Evolutionary conservation across 2,113 vertebrate genomes (phyloP).

Genomic region (Collichthys lucidus): DNA sequence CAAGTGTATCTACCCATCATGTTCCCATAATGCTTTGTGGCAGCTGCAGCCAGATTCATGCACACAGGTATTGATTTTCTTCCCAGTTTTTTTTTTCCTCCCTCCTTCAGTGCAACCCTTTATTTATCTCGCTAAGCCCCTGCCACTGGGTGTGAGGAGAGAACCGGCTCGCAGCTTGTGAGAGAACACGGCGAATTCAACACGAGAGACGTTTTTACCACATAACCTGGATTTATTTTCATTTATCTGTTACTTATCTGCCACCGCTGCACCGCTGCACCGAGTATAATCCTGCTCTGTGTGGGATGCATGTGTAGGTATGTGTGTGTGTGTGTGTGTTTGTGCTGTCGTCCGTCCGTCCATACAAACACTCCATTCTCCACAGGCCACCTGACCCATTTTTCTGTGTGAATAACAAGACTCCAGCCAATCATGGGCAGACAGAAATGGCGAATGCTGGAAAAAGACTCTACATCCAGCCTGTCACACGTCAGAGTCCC

Average conservation of each 20-base stretch:
- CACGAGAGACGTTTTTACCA: conserved; percentile 57
- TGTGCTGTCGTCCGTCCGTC: conserved; percentile 53
- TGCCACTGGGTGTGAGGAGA: conserved; percentile 62
- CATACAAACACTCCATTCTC: conserved; percentile 74
- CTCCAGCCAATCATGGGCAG: conserved; percentile 74
- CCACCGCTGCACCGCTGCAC: conserved; percentile 44
- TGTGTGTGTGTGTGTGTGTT: conserved; percentile 39
- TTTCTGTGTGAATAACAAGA: conserved; percentile 80
- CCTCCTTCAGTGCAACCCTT: conserved; percentile 82
- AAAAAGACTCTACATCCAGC: conserved; percentile 68
- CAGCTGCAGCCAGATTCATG: conserved; percentile 90
- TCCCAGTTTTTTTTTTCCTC: conserved; percentile 67
- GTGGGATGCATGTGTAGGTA: conserved; percentile 64
- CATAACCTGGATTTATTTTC: conserved; percentile 65
- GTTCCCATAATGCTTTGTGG: conserved; percentile 88
- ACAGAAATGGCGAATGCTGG: conserved; percentile 67
- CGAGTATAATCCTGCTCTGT: conserved; percentile 58
- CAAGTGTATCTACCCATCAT: conserved; percentile 76
- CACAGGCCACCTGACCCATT: conserved; percentile 83
- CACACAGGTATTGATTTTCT: conserved; percentile 93
- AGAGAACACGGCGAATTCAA: conserved; percentile 54
- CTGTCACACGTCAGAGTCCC: conserved; percentile 70
- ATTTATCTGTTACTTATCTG: conserved; percentile 69
- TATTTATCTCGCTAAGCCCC: conserved; percentile 78
- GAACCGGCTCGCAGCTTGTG: conserved; percentile 52